Percentiles rank a stretch among this genome's conserved stretches.
Conservation (phyloP, 2,797 vertebrate species). For the Typhlichthys eigenmanni region DNA sequence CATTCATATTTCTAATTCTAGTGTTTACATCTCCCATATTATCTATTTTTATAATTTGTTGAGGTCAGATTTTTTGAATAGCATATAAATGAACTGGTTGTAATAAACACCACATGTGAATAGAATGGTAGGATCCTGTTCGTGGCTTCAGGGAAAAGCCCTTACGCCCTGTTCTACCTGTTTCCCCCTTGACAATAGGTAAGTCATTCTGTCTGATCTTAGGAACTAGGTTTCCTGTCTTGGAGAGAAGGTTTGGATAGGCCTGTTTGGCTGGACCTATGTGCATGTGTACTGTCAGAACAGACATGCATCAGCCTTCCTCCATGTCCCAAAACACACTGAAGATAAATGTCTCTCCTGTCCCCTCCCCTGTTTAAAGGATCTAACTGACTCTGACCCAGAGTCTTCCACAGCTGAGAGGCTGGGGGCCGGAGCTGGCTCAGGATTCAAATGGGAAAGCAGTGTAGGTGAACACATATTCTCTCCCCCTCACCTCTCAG, state of each 20-base stretch:
- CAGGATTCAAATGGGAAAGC: slow-evolving; percentile 95
- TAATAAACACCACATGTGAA: neutral
- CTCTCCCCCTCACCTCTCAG: slow-evolving; percentile 48
- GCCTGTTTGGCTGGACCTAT: too few relatives aligned
- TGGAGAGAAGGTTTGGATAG: too few relatives aligned
- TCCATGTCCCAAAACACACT: slow-evolving; percentile 14
- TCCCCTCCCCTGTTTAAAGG: slow-evolving; percentile 79
- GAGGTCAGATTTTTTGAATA: too few relatives aligned
- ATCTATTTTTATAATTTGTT: too few relatives aligned
- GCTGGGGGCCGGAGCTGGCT: slow-evolving; percentile 88
- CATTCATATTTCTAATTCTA: too few relatives aligned
- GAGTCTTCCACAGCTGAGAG: slow-evolving; percentile 94
- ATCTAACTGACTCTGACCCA: slow-evolving; percentile 93
- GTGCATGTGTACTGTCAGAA: too few relatives aligned
- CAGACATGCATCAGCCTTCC: too few relatives aligned
- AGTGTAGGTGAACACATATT: slow-evolving; percentile 79
- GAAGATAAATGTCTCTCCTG: slow-evolving; percentile 72
- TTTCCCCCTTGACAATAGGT: too few relatives aligned
- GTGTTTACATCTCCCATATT: too few relatives aligned
- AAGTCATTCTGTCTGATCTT: too few relatives aligned
- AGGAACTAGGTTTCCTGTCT: too few relatives aligned
- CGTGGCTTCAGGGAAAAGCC: neutral
- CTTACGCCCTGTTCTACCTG: too few relatives aligned
- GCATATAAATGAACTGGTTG: neutral
- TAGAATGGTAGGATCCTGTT: neutral